These are phyloP conservation scores for Xylocopa sonorina DNA, from an alignment of 1,140 invertebrate genomes.

Conservation along the genomic window DNA sequence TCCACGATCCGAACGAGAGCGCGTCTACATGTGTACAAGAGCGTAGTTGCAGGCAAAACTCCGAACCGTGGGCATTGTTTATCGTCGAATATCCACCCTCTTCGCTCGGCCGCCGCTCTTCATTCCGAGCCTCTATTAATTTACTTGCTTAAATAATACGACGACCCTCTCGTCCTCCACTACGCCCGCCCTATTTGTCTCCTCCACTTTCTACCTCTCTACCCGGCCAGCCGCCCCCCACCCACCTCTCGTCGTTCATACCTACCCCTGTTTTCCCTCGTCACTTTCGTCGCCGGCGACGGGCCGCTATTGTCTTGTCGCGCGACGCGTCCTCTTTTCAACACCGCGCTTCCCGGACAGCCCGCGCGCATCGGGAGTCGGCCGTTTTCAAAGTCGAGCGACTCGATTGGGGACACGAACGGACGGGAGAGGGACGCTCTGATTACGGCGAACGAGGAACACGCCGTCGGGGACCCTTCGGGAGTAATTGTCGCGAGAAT, in stretches of 20 bases:
- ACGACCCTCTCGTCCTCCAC: slow-evolving; percentile 59
- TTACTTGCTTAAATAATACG: slow-evolving; percentile 80
- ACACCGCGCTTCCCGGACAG: neutral
- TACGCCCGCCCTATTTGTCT: slow-evolving; percentile 32
- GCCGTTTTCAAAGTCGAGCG: slow-evolving; percentile 35
- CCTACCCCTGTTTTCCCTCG: slow-evolving; percentile 1
- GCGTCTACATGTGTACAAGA: neutral
- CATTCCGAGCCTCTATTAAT: slow-evolving; percentile 76
- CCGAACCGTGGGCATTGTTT: slow-evolving; percentile 72
- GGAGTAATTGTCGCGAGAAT: neutral
- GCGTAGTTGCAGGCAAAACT: slow-evolving; percentile 40
- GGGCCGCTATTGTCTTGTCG: slow-evolving; percentile 53
- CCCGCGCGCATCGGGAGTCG: neutral
- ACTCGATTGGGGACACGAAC: slow-evolving; percentile 48
- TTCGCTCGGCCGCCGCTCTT: slow-evolving; percentile 41
- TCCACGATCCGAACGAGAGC: neutral
- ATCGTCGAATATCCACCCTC: slow-evolving; percentile 72
- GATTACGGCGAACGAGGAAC: slow-evolving; percentile 66
- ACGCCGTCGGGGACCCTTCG: slow-evolving; percentile 47
- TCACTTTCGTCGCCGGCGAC: slow-evolving; percentile 54
- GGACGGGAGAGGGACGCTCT: slow-evolving; percentile 24
- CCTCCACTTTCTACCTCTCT: slow-evolving; percentile 2
- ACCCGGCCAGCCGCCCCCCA: neutral
- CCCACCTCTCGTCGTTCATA: neutral
- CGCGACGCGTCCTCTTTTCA: neutral